Conservation (phyloP, 1,140 invertebrate species). For the Neodiprion lecontei region DNA sequence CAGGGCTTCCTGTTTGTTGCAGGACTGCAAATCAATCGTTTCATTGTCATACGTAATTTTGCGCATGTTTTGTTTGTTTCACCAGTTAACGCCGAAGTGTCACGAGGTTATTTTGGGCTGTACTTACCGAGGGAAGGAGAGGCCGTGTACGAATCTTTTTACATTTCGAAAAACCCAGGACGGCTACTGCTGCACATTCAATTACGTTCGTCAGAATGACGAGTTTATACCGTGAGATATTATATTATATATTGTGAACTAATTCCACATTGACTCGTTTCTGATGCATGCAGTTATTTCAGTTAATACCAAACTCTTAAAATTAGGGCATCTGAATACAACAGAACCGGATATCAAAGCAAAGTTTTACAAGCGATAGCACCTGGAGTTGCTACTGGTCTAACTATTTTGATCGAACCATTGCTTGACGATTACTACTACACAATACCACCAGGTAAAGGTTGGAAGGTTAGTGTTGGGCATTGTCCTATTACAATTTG, state of each 20-base stretch:
- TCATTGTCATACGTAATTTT: too few species aligned
- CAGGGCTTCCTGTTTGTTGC: background rate
- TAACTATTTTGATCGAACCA: constrained; percentile 58
- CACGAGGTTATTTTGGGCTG: constrained; percentile 59
- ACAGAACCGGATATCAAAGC: background rate
- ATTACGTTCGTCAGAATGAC: constrained; percentile 48
- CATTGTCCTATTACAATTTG: too few species aligned
- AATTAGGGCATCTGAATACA: background rate
- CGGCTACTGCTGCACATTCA: constrained; percentile 68
- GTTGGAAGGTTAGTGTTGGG: constrained; percentile 41
- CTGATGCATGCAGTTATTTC: too few species aligned
- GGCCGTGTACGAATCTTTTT: constrained; percentile 60
- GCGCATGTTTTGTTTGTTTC: background rate
- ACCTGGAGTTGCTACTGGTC: constrained; percentile 47
- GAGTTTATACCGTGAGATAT: background rate
- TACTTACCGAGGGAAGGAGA: constrained; percentile 48
- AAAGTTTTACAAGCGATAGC: constrained; percentile 12
- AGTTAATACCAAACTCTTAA: background rate
- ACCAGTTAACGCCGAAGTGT: constrained; percentile 64
- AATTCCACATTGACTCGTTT: background rate
- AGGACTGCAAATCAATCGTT: background rate
- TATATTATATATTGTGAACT: background rate
- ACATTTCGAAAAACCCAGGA: constrained; percentile 58
- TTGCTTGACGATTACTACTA: constrained; percentile 62
- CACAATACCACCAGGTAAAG: constrained; percentile 43